A percentile compares a stretch with the other conserved stretches of the same genome.
phyloP scores from a whole-genome alignment of 2,113 vertebrate genomes.

The Alexandromys fortis region DNA sequence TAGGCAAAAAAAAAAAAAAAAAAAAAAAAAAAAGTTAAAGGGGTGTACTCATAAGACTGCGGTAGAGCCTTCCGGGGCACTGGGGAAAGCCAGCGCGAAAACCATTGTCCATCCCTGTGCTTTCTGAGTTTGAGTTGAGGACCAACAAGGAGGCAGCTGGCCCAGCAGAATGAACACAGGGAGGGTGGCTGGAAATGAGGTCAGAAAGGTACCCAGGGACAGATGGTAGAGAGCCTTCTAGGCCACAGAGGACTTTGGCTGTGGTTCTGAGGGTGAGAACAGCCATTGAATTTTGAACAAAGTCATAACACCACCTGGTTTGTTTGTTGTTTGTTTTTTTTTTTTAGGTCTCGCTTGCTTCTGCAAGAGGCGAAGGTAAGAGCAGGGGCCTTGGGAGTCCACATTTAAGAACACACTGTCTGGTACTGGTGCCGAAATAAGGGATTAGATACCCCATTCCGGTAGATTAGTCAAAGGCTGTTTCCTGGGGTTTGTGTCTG shows the following conservation, averaged over 20 bases:
- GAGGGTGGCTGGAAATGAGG: slow-evolving; percentile 37
- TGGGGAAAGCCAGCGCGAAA: neutral
- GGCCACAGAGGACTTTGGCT: neutral
- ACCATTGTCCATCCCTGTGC: neutral
- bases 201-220: slow-evolving; percentile 54
- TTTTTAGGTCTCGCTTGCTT: slow-evolving; percentile 17
- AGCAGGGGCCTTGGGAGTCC: neutral
- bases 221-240: slow-evolving; percentile 50
- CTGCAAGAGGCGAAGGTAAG: neutral
- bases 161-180: neutral
- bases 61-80: neutral
- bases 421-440: too few relatives aligned
- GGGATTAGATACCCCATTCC: neutral
- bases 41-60: neutral
- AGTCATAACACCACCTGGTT: neutral
- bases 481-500: neutral
- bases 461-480: neutral
- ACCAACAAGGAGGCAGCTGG: slow-evolving; percentile 18
- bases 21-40: neutral
- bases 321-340: neutral
- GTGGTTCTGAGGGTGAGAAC: neutral
- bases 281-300: slow-evolving; percentile 10
- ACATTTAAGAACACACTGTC: neutral
- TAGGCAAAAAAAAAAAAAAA: neutral
- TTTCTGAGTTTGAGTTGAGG: slow-evolving; percentile 12